Percentiles rank a stretch among this genome's conserved stretches.
Evolutionary conservation across 2,113 vertebrate genomes (phyloP).

Genomic region (Diadophis punctatus): DNA sequence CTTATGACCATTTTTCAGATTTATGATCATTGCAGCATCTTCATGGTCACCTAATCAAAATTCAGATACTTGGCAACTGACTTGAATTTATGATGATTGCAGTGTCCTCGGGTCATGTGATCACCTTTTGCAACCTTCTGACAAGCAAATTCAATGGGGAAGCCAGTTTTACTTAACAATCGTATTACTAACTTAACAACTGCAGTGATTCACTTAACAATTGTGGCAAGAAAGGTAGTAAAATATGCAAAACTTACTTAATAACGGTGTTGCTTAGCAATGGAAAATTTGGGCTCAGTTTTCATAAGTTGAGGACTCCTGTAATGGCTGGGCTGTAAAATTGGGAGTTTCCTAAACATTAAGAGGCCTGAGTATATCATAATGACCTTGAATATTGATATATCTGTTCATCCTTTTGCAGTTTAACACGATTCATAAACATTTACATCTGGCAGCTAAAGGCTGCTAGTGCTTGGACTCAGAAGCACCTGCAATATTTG

Average conservation of each 20-base stretch:
- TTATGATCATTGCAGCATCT: neutral
- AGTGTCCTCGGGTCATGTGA: neutral
- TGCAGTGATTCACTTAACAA: neutral
- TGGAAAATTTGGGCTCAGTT: neutral
- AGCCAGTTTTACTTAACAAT: neutral
- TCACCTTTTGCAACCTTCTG: neutral
- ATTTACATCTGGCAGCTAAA: neutral
- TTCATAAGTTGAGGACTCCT: neutral
- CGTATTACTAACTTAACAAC: neutral
- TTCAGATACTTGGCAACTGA: neutral
- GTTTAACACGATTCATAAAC: neutral
- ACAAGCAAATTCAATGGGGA: neutral
- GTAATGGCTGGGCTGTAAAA: neutral
- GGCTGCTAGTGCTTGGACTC: neutral
- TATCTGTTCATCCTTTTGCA: neutral
- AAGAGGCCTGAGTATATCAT: neutral
- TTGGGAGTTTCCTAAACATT: neutral
- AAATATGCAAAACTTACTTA: neutral
- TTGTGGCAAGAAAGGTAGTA: neutral
- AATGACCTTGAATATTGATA: neutral
- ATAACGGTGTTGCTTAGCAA: neutral
- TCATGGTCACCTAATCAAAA: neutral
- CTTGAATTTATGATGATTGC: neutral
- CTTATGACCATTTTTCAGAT: neutral
- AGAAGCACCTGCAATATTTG: neutral